These are phyloP conservation scores for Ibidorhyncha struthersii DNA, from an alignment of 2,113 vertebrate species.

Conservation along the genomic window DNA sequence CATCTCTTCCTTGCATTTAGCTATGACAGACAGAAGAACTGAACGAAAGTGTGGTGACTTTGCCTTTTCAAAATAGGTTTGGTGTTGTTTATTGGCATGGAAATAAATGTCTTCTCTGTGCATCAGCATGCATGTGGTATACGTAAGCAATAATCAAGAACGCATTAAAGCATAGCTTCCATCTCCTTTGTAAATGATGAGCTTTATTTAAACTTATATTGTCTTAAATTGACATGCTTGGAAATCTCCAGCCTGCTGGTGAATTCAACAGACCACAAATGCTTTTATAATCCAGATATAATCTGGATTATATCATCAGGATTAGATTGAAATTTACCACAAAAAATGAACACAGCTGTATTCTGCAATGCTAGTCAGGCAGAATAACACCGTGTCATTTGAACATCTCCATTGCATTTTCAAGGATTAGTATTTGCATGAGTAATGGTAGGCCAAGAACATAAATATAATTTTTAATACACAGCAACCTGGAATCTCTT, in stretches of 20 bases:
- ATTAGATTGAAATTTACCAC: not conserved
- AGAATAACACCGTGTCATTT: not conserved
- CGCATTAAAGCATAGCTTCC: not conserved
- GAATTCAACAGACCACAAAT: not conserved
- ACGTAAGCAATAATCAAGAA: not conserved
- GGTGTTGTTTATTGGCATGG: not conserved
- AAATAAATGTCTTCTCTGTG: not conserved
- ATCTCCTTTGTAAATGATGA: not conserved
- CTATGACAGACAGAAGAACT: not conserved
- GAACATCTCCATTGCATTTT: not conserved
- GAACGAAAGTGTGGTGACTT: not conserved
- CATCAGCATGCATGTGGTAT: not conserved
- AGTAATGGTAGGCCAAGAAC: not conserved
- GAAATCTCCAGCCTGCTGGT: not conserved
- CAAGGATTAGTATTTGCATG: not conserved
- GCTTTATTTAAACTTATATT: not conserved
- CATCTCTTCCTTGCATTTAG: not conserved
- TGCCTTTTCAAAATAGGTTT: not conserved
- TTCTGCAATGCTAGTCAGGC: not conserved
- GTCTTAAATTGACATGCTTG: not conserved
- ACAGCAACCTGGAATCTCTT: not conserved
- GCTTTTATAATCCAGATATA: not conserved
- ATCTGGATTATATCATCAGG: not conserved
- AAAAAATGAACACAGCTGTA: not conserved
- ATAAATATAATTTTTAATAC: not conserved